Percentiles rank a stretch among this genome's conserved stretches.
Conservation (phyloP, 2,797 vertebrate species). For the Natrix natrix region DNA sequence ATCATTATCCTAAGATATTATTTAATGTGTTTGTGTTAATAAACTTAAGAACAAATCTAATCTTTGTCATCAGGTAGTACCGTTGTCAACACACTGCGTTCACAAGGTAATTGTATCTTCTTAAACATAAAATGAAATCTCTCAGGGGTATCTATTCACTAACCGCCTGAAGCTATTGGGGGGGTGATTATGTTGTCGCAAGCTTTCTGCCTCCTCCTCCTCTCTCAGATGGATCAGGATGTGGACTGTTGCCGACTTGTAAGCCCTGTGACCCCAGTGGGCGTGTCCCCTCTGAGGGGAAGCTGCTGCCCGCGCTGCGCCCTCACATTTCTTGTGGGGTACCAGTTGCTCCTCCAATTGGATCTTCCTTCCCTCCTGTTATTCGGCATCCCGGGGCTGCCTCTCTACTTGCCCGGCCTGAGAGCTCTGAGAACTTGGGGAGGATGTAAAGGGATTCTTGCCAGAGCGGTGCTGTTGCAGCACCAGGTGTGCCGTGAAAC, state of each 20-base stretch:
- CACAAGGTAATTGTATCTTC: constrained; percentile 74
- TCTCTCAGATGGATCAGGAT: constrained; percentile 50
- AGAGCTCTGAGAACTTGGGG: not conserved
- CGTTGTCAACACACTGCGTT: constrained; percentile 73
- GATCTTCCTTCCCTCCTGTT: constrained; percentile 7
- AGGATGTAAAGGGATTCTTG: not conserved
- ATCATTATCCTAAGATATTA: constrained; percentile 65
- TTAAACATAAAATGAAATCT: constrained; percentile 70
- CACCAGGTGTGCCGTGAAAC: not conserved
- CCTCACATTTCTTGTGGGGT: constrained; percentile 39
- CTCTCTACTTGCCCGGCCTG: constrained; percentile 32
- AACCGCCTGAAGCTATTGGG: constrained; percentile 53
- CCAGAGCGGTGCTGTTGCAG: not conserved
- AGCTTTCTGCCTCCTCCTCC: constrained; percentile 44
- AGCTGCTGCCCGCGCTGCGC: constrained; percentile 28
- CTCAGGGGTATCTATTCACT: constrained; percentile 60
- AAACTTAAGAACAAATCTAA: constrained; percentile 73
- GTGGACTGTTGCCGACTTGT: constrained; percentile 40
- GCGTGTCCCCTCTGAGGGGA: constrained; percentile 33
- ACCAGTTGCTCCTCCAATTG: constrained; percentile 37
- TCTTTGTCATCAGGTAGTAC: constrained; percentile 78
- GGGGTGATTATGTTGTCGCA: constrained; percentile 44
- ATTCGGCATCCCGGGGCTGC: constrained; percentile 29
- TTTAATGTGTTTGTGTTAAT: constrained; percentile 69
- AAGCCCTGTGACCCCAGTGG: constrained; percentile 42